These are phyloP conservation scores for Hydrochoerus hydrochaeris DNA, from an alignment of 2,113 vertebrate species.

Conservation along the genomic window DNA sequence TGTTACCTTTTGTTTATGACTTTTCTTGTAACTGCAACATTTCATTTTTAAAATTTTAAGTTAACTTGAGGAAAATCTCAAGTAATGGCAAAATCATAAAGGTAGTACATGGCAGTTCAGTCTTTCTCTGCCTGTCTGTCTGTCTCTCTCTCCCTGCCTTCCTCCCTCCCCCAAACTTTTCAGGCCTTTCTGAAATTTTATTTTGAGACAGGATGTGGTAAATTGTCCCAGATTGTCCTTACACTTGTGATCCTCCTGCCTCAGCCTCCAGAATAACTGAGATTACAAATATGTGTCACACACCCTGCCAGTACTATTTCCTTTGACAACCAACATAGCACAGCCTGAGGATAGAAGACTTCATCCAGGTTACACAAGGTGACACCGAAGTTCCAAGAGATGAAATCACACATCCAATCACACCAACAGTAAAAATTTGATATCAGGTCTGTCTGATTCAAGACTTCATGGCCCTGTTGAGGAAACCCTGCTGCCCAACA, in stretches of 20 bases:
- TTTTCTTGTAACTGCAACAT: background rate
- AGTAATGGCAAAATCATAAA: slow-evolving; percentile 19
- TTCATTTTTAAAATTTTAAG: background rate
- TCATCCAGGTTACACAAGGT: background rate
- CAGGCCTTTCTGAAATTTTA: background rate
- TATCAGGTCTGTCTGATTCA: background rate
- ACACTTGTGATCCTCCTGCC: background rate
- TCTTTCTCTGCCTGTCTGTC: background rate
- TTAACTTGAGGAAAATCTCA: background rate
- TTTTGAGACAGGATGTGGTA: background rate
- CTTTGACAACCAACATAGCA: background rate
- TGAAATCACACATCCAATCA: background rate
- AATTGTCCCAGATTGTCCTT: background rate
- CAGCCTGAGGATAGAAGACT: background rate
- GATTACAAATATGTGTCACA: background rate
- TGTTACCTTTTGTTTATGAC: background rate
- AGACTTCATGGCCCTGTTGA: background rate
- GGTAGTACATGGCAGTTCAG: background rate
- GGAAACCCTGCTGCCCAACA: background rate
- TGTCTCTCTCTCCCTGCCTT: background rate
- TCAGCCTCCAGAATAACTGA: background rate
- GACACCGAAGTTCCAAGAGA: background rate
- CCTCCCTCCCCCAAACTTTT: background rate
- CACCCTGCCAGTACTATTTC: background rate
- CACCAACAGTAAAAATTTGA: background rate